Percentiles rank a stretch among this genome's conserved stretches.
These are phyloP conservation scores for Nothoprocta perdicaria DNA, from an alignment of 2,113 vertebrate genomes.

Conservation along the genomic window DNA sequence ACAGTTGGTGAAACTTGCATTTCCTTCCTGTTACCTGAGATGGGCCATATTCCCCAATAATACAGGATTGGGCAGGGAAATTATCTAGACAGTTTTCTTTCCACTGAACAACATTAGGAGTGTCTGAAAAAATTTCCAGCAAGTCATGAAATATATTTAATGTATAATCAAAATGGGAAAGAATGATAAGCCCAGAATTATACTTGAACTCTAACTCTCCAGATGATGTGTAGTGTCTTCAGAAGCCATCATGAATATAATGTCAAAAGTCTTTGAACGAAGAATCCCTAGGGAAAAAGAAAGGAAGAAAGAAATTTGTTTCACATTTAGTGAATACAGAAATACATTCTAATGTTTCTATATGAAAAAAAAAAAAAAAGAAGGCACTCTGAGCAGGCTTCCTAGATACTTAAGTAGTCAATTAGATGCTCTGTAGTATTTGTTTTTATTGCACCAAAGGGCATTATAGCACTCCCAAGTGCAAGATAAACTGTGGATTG, in stretches of 20 bases:
- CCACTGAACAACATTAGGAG: not conserved
- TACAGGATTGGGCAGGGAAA: not conserved
- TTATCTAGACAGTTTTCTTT: not conserved
- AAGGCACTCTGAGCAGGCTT: not conserved
- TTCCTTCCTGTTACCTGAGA: slow-evolving; percentile 29
- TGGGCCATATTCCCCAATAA: not conserved
- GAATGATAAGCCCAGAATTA: slow-evolving; percentile 52
- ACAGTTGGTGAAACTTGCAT: slow-evolving; percentile 1
- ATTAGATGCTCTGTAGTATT: not conserved
- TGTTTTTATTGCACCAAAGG: not conserved
- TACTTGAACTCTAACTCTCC: slow-evolving; percentile 59
- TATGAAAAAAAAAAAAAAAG: not conserved
- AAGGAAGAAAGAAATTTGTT: slow-evolving; percentile 32
- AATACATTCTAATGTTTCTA: not conserved
- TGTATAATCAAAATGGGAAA: slow-evolving; percentile 66
- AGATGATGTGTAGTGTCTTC: slow-evolving; percentile 54
- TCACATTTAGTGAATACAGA: slow-evolving; percentile 6
- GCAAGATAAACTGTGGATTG: not conserved
- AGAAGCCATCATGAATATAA: not conserved
- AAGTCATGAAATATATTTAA: slow-evolving; percentile 64
- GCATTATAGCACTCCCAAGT: not conserved
- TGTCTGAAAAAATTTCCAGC: not conserved
- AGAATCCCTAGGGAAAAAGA: slow-evolving; percentile 75
- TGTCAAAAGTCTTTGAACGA: slow-evolving; percentile 69
- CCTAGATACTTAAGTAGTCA: not conserved